Evolutionary conservation across 2,113 vertebrate species (phyloP).

Genomic region (Toxotes jaculatrix): DNA sequence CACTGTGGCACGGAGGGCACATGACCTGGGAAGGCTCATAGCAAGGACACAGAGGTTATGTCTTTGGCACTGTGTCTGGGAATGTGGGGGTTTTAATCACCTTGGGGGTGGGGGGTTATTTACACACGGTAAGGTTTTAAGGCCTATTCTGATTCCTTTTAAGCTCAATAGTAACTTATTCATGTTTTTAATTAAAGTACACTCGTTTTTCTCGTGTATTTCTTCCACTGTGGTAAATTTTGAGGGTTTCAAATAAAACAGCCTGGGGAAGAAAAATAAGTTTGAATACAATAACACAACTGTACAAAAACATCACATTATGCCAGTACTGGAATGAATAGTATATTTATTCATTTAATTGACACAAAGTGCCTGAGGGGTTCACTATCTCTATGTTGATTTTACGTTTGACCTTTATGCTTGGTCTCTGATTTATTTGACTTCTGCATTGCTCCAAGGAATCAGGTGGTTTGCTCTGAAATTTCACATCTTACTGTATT

Average conservation of each 20-base stretch:
- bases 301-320: no score
- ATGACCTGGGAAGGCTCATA: not conserved
- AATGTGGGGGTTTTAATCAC: not conserved
- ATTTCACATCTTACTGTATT: constrained; percentile 10
- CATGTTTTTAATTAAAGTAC: not conserved
- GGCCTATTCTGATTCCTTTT: no score
- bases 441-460: constrained; percentile 1
- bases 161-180: not conserved
- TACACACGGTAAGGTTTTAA: not conserved
- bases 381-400: not conserved
- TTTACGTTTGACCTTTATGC: not conserved
- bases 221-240: no score
- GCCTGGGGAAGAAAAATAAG: no score
- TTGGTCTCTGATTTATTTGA: not conserved
- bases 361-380: not conserved
- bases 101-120: no score
- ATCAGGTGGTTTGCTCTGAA: constrained; percentile 1
- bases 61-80: not conserved
- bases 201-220: no score
- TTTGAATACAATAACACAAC: no score
- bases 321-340: no score
- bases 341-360: no score
- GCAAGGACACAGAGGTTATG: not conserved
- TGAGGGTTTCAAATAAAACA: no score
- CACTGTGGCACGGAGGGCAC: not conserved